A percentile compares a stretch with the other conserved stretches of the same genome.
Evolutionary conservation across 2,888 invertebrate species (phyloP).

Genomic region (Xanthorhoe designata): DNA sequence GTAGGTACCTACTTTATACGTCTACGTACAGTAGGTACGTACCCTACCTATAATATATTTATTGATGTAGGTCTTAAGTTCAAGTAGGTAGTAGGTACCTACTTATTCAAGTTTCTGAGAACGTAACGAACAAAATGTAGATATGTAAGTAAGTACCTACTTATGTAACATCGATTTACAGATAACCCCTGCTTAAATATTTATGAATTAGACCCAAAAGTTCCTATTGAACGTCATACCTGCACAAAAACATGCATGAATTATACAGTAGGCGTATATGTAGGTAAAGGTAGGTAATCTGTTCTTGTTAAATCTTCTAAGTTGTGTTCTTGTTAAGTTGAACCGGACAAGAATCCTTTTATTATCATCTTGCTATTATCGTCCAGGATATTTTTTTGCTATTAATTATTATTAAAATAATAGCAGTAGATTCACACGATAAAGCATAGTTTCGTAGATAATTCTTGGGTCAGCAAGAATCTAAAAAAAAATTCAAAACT

Average conservation of each 20-base stretch:
- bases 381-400: not conserved
- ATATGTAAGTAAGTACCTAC: too few species aligned
- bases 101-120: slow-evolving; percentile 30
- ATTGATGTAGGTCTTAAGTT: too few species aligned
- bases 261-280: not conserved
- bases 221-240: slow-evolving; percentile 11
- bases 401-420: not conserved
- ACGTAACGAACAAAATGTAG: slow-evolving; percentile 41
- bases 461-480: not conserved
- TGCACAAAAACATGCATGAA: slow-evolving; percentile 54
- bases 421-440: not conserved
- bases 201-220: slow-evolving; percentile 40
- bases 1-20: too few species aligned
- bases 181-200: slow-evolving; percentile 43
- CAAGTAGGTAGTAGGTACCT: not conserved
- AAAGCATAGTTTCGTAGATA: not conserved
- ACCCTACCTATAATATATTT: too few species aligned
- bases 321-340: too few species aligned
- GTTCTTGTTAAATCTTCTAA: not conserved
- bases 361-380: too few species aligned
- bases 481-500: not conserved
- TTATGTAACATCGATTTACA: slow-evolving; percentile 43
- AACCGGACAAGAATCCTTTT: too few species aligned
- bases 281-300: not conserved
- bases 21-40: too few species aligned